Evolutionary conservation across 1,140 invertebrate genomes (phyloP).

Genomic region (Drosophila neocordata): DNA sequence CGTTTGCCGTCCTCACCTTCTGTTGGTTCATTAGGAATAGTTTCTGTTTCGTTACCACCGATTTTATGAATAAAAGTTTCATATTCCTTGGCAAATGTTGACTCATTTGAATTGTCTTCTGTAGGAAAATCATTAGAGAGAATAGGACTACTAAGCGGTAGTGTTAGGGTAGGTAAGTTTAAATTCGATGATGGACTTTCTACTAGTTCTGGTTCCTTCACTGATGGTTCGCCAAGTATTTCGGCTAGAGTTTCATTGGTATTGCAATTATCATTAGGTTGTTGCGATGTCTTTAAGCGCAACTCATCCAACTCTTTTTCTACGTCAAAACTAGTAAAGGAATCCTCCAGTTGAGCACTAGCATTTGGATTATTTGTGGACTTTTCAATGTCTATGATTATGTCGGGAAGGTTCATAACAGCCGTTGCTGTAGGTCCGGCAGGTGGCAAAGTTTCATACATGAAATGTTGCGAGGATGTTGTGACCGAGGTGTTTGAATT

Average conservation of each 20-base stretch:
- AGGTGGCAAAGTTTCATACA: slow-evolving; percentile 63
- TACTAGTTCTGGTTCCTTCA: not conserved
- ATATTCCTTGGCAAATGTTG: slow-evolving; percentile 75
- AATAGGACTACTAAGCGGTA: slow-evolving; percentile 36
- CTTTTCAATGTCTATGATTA: slow-evolving; percentile 79
- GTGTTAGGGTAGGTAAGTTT: not conserved
- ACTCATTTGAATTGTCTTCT: slow-evolving; percentile 64
- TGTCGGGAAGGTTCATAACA: slow-evolving; percentile 76
- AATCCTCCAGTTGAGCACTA: slow-evolving; percentile 38
- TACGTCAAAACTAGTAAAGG: slow-evolving; percentile 74
- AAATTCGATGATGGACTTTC: not conserved
- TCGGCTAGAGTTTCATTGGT: slow-evolving; percentile 54
- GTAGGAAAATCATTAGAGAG: not conserved
- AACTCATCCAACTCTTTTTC: slow-evolving; percentile 78
- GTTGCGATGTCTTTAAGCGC: slow-evolving; percentile 48
- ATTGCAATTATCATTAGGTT: slow-evolving; percentile 14
- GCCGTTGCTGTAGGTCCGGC: slow-evolving; percentile 50
- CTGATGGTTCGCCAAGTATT: slow-evolving; percentile 42
- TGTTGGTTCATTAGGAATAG: slow-evolving; percentile 6
- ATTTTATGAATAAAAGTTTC: slow-evolving; percentile 75
- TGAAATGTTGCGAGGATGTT: slow-evolving; percentile 31
- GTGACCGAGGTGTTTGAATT: slow-evolving; percentile 21
- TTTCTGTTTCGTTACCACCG: slow-evolving; percentile 46
- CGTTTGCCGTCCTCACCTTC: slow-evolving; percentile 47
- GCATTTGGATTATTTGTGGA: slow-evolving; percentile 27